Conservation (phyloP, 92 coral and sea anemone genomes). For the Bergia puertoricense region DNA sequence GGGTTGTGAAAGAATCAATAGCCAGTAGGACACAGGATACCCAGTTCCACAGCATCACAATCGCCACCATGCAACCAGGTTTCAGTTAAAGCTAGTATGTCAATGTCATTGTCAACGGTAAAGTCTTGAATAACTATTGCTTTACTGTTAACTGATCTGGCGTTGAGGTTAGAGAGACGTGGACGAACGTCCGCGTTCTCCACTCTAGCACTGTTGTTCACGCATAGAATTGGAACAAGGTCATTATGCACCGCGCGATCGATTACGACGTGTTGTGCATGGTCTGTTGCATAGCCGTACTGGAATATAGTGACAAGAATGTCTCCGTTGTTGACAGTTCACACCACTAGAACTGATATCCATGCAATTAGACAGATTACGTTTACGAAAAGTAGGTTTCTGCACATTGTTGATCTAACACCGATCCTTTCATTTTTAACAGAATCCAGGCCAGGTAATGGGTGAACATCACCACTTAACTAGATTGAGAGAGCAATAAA, state of each 20-base stretch:
- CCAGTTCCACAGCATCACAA: too few species aligned
- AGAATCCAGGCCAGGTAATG: slow-evolving; percentile 8
- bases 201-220: not conserved
- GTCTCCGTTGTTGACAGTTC: not conserved
- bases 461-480: not conserved
- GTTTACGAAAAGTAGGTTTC: not conserved
- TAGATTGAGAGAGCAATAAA: too few species aligned
- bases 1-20: too few species aligned
- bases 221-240: not conserved
- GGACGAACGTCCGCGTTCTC: not conserved
- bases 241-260: not conserved
- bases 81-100: too few species aligned
- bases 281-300: not conserved
- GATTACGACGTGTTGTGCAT: not conserved
- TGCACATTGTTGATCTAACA: not conserved
- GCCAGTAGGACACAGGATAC: too few species aligned
- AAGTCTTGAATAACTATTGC: too few species aligned
- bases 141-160: too few species aligned
- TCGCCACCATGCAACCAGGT: too few species aligned
- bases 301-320: not conserved
- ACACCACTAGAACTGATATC: not conserved
- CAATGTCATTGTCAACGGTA: too few species aligned
- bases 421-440: not conserved
- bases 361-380: not conserved
- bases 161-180: not conserved